Base-by-base conservation (phyloP, 1,140 invertebrate genomes). In the Drosophila simulans region DNA sequence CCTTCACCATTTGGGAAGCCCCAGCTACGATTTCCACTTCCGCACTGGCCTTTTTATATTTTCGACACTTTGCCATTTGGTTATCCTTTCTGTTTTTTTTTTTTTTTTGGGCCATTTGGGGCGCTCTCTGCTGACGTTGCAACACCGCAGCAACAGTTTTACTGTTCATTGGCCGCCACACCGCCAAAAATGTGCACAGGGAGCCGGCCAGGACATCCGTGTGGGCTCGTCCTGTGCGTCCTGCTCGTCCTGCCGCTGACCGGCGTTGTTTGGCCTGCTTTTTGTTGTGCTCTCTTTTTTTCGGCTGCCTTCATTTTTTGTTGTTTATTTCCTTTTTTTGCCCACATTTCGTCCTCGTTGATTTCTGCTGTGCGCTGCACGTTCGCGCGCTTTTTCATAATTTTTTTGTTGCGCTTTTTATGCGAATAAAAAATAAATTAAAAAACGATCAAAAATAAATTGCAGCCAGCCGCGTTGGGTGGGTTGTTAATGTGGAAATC, bases 401-500 rank as follows among this genome's bases (percentile, higher is more conserved):
- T 60, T 82, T 83, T 49, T 81, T 83, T 80, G 55, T 81, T 73
- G 66, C 65, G 35, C 66, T 85, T 77, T 76, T 89, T 80, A 52
- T 66, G 63, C 62, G 63, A 88, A 88, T 84, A 88, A 88, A 88
- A 89, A 88, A 84, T 80, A 84, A 90, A 84, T 89, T 80, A 89
- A 88, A 88, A 89, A 88, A 89, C 84, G 73, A 84, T 89, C 62
- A 80, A 88, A 89, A 89, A 84, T 89, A 84, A 88, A 88, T 84
- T 89, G 80, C 72, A 58, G 57, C 51, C 58, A 65, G 71, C 40
- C 55, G 55, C 43, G 64, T 45, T 39, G 82, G 68, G 65, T 58
- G 59, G 27, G 22, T 48, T 76, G 76, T 84, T 90, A 89, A 89
- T 90, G 85, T 73, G 85, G 34, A 81, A 90, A 90, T 90, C 85